A percentile compares a stretch with the other conserved stretches of the same genome.
Conservation (phyloP, 2,113 vertebrate genomes). For the Mastomys natalensis region DNA sequence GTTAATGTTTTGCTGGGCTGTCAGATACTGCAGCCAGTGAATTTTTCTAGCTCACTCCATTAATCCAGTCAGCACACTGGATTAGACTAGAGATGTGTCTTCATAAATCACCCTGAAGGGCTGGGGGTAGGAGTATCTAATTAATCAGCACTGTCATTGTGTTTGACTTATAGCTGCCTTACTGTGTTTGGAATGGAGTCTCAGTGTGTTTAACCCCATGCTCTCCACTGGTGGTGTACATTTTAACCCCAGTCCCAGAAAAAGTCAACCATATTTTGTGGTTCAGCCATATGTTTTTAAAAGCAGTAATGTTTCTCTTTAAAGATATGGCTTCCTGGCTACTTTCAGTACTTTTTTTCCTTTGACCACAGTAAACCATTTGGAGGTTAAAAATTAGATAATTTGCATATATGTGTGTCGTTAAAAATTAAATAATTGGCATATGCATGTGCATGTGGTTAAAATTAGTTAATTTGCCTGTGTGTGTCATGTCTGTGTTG, state of each 20-base stretch:
- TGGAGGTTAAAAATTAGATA: not conserved
- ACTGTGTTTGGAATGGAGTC: conserved; percentile 90
- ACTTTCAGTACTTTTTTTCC: conserved; percentile 58
- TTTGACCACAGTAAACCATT: not conserved
- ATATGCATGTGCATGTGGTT: not conserved
- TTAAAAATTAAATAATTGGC: no score
- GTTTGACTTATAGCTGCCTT: conserved; percentile 93
- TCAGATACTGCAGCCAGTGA: conserved; percentile 87
- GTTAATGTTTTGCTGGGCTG: conserved; percentile 88
- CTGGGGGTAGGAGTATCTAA: conserved; percentile 91
- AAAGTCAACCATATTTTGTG: conserved; percentile 52
- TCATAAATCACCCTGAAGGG: conserved; percentile 93
- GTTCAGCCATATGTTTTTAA: conserved; percentile 58
- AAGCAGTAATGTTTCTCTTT: conserved; percentile 59
- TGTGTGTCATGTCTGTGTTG: not conserved
- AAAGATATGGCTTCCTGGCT: conserved; percentile 52
- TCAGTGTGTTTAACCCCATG: conserved; percentile 90
- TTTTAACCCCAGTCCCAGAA: conserved; percentile 87
- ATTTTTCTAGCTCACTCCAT: conserved; percentile 90
- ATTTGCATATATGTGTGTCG: not conserved
- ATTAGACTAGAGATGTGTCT: conserved; percentile 90
- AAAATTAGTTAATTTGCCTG: no score
- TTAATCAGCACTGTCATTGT: conserved; percentile 94
- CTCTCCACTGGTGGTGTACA: conserved; percentile 84
- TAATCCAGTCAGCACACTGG: conserved; percentile 92